Evolutionary conservation across 2,888 invertebrate species (phyloP).

Genomic region (Ormia ochracea): DNA sequence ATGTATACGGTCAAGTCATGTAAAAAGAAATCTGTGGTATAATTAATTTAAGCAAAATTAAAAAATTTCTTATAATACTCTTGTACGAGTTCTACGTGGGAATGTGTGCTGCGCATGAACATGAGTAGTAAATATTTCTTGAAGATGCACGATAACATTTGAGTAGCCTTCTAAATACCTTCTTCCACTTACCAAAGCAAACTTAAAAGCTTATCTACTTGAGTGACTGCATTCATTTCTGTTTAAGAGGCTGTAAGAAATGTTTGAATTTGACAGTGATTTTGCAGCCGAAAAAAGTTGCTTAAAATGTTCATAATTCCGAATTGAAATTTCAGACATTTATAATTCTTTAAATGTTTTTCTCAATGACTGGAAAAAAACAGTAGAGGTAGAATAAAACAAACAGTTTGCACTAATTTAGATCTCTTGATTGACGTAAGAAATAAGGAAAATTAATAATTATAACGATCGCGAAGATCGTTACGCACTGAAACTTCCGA

Average conservation of each 20-base stretch:
- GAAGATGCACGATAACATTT: background rate
- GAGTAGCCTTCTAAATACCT: background rate
- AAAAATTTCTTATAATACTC: background rate
- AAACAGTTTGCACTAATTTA: too few species aligned
- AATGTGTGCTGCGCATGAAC: background rate
- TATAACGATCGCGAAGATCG: too few species aligned
- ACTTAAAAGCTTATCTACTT: conserved; percentile 11
- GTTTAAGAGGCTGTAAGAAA: background rate
- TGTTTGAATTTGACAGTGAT: background rate
- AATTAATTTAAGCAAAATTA: conserved; percentile 11
- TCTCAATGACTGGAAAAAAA: too few species aligned
- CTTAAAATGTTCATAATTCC: too few species aligned
- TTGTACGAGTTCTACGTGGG: background rate
- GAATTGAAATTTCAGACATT: too few species aligned
- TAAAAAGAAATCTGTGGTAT: conserved; percentile 17
- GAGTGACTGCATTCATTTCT: background rate
- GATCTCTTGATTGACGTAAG: too few species aligned
- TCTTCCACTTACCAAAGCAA: background rate
- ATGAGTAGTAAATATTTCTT: background rate
- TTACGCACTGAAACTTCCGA: too few species aligned
- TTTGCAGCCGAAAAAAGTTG: background rate
- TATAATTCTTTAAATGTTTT: too few species aligned
- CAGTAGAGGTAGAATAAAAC: too few species aligned
- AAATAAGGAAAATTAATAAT: too few species aligned
- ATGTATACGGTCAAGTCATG: background rate